These are phyloP conservation scores for Tribolium castaneum DNA, from an alignment of 1,140 invertebrate species.

Conservation along the genomic window DNA sequence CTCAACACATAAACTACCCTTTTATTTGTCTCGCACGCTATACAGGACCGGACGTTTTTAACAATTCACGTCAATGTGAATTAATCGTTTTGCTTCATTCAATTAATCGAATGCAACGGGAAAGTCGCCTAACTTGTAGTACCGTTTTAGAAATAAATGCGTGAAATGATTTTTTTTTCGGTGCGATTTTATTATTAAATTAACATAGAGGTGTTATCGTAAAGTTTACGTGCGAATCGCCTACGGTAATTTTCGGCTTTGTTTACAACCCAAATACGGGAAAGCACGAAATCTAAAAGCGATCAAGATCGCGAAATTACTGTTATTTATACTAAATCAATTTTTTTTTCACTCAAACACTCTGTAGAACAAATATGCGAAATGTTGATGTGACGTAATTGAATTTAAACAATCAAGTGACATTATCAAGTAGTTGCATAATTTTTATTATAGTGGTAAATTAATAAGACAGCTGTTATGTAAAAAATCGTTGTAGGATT, in stretches of 20 bases:
- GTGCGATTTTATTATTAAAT: neutral
- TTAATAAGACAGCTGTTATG: neutral
- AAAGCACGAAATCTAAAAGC: neutral
- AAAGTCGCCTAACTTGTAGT: neutral
- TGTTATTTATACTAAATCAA: neutral
- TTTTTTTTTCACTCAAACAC: neutral
- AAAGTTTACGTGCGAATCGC: neutral
- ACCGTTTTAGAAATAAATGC: neutral
- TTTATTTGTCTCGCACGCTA: constrained; percentile 7
- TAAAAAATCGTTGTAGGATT: neutral
- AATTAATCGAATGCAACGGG: neutral
- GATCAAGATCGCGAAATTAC: neutral
- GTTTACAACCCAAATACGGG: neutral
- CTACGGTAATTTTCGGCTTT: neutral
- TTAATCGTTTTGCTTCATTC: constrained; percentile 14
- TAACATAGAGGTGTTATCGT: neutral
- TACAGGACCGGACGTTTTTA: neutral
- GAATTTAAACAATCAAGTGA: neutral
- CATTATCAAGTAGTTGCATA: neutral
- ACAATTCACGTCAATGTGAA: constrained; percentile 5
- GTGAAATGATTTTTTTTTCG: neutral
- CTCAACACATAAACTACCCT: neutral
- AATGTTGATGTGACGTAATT: neutral
- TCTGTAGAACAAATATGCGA: neutral
- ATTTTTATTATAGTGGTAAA: neutral